These are phyloP conservation scores for Torymus tubicola DNA, from an alignment of 2,888 invertebrate species.

Conservation along the genomic window DNA sequence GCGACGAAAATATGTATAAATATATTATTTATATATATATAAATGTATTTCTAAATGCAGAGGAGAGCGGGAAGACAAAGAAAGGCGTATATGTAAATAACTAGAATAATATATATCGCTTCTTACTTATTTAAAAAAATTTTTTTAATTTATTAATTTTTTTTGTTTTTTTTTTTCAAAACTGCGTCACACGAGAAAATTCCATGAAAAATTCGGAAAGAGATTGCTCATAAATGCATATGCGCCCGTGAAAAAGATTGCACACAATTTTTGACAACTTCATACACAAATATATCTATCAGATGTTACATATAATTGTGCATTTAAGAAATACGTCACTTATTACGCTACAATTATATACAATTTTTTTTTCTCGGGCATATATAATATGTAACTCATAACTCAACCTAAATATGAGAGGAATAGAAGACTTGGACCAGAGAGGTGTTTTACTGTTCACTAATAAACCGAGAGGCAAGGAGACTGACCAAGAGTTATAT, in stretches of 20 bases:
- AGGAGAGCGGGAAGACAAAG: conserved; percentile 57
- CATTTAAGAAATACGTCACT: not conserved
- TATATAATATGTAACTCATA: conserved; percentile 68
- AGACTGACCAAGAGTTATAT: conserved; percentile 71
- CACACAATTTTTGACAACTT: conserved; percentile 4
- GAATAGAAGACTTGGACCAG: conserved; percentile 76
- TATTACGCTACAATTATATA: not conserved
- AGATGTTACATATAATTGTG: conserved; percentile 7
- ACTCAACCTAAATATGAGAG: conserved; percentile 75
- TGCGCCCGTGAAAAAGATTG: conserved; percentile 56
- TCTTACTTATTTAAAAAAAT: conserved; percentile 29
- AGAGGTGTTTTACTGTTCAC: conserved; percentile 76
- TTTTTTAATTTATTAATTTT: too few relatives aligned
- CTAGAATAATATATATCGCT: conserved; percentile 40
- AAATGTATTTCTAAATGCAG: conserved; percentile 52
- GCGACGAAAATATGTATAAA: conserved; percentile 53
- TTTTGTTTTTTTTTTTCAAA: too few relatives aligned
- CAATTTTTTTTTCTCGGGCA: conserved; percentile 33
- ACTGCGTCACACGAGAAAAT: conserved; percentile 41
- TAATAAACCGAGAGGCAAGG: conserved; percentile 77
- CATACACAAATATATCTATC: not conserved
- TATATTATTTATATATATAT: conserved; percentile 12
- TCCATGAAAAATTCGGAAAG: conserved; percentile 53
- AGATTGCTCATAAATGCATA: conserved; percentile 46
- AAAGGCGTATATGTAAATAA: conserved; percentile 51